Evolutionary conservation across 1,140 invertebrate genomes (phyloP).

Genomic region (Tachypleus tridentatus): DNA sequence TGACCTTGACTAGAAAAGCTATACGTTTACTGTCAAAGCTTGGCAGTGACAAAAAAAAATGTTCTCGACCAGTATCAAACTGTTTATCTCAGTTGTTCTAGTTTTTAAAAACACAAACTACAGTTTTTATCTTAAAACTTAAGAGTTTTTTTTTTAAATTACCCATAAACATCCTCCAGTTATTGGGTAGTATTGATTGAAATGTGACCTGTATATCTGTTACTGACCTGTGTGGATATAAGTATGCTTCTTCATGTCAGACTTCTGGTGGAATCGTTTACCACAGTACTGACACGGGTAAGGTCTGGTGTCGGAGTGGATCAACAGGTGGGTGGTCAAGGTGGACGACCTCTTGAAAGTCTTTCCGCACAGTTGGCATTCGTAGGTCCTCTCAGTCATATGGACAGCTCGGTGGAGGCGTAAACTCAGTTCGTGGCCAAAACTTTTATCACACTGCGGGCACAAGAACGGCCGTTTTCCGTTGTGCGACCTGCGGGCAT

Average conservation of each 20-base stretch:
- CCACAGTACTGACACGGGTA: conserved; percentile 42
- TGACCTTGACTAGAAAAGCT: no score
- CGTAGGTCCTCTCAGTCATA: conserved; percentile 29
- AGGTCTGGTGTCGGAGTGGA: conserved; percentile 44
- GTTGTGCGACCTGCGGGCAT: conserved; percentile 79
- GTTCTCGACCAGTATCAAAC: no score
- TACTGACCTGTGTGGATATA: conserved; percentile 43
- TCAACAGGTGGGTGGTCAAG: conserved; percentile 48
- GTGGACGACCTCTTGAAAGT: conserved; percentile 48
- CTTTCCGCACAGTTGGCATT: conserved; percentile 44
- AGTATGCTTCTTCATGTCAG: conserved; percentile 48
- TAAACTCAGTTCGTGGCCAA: no score
- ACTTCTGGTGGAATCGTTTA: conserved; percentile 46
- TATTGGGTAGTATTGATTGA: conserved; percentile 5
- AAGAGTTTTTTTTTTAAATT: no score
- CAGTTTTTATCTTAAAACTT: no score
- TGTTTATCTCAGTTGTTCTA: no score
- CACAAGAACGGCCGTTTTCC: conserved; percentile 35
- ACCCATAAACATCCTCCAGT: no score
- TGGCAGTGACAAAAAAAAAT: no score
- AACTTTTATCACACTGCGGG: no score
- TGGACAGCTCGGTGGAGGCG: not conserved
- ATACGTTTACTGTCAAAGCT: no score
- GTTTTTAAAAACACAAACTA: no score
- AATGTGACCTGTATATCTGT: conserved; percentile 21